Percentiles rank a stretch among this genome's conserved stretches.
These are phyloP conservation scores for Acleris laterana DNA, from an alignment of 2,888 invertebrate genomes.

Conservation along the genomic window DNA sequence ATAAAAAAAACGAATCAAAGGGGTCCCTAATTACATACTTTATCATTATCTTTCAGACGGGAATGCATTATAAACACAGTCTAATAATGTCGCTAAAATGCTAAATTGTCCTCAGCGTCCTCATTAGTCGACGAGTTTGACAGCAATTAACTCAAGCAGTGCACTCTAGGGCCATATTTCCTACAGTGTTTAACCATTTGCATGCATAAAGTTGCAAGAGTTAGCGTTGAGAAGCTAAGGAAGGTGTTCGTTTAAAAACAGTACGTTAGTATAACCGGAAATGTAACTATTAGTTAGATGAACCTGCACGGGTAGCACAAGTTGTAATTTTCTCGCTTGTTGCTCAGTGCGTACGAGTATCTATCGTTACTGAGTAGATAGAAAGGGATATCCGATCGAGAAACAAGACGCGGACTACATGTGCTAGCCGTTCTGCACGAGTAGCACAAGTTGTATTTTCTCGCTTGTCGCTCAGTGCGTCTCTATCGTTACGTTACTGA, in stretches of 20 bases:
- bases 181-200: slow-evolving; percentile 69
- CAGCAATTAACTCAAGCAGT: slow-evolving; percentile 74
- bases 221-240: slow-evolving; percentile 47
- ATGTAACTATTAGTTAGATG: not conserved
- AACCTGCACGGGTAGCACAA: too few relatives aligned
- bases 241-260: slow-evolving; percentile 14
- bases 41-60: not conserved
- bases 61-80: slow-evolving; percentile 37
- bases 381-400: too few relatives aligned
- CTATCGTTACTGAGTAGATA: too few relatives aligned
- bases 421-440: too few relatives aligned
- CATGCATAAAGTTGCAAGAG: slow-evolving; percentile 69
- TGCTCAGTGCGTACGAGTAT: too few relatives aligned
- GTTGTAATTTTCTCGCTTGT: too few relatives aligned
- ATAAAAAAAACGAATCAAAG: too few relatives aligned
- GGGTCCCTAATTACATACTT: too few relatives aligned
- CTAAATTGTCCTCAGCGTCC: slow-evolving; percentile 51
- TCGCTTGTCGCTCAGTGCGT: too few relatives aligned
- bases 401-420: too few relatives aligned
- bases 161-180: slow-evolving; percentile 72
- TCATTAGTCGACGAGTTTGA: slow-evolving; percentile 73
- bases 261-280: not conserved
- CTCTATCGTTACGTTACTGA: too few relatives aligned
- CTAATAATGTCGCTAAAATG: slow-evolving; percentile 48
- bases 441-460: too few relatives aligned